Conservation (phyloP, 2,797 vertebrate genomes). For the Pelochelys cantorii region DNA sequence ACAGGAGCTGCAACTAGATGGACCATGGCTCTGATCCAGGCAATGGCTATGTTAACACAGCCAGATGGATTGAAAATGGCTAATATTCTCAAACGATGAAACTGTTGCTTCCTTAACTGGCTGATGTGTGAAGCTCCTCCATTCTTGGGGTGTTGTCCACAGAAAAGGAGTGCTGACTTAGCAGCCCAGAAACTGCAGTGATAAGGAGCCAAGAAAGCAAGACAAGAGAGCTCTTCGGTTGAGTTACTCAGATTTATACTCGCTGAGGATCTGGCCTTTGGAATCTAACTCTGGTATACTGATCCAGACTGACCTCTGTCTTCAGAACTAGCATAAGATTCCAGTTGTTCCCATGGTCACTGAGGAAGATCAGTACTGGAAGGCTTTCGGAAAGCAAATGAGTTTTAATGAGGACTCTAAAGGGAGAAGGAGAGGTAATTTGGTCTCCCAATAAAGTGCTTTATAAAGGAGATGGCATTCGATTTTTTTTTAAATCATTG, state of each 20-base stretch:
- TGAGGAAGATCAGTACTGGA: neutral
- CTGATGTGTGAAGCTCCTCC: neutral
- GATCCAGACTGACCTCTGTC: neutral
- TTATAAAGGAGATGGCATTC: neutral
- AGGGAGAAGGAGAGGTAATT: neutral
- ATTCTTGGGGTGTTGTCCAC: neutral
- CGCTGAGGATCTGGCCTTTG: neutral
- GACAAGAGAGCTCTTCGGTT: neutral
- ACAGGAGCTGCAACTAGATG: neutral
- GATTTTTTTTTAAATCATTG: neutral
- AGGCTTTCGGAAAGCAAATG: neutral
- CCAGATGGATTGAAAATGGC: neutral
- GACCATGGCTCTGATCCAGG: neutral
- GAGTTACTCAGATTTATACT: neutral
- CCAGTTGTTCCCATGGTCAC: neutral
- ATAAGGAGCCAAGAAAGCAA: neutral
- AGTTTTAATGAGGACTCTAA: neutral
- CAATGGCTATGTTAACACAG: neutral
- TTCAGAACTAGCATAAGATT: neutral
- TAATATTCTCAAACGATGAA: neutral
- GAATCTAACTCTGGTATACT: fast-evolving
- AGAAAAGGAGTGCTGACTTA: neutral
- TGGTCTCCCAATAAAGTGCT: neutral
- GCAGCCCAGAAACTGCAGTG: neutral
- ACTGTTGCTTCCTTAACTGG: neutral